phyloP scores from a whole-genome alignment of 2,888 invertebrate genomes.

The Spodoptera exigua region DNA sequence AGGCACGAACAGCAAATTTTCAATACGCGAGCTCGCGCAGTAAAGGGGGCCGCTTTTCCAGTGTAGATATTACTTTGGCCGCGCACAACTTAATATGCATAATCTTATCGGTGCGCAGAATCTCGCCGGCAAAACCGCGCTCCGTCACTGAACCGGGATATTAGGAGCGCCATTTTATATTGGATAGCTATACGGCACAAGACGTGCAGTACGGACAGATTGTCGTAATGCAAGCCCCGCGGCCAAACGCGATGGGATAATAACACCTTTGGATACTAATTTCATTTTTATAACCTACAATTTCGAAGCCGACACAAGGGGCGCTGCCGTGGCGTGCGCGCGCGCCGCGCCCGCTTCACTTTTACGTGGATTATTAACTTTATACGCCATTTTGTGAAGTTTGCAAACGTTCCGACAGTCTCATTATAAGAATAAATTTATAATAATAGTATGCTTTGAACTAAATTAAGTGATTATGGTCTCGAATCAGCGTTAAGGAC shows the following conservation, averaged over 20 bases:
- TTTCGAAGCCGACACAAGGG: conserved; percentile 89
- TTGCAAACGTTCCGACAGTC: conserved; percentile 86
- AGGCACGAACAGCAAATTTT: conserved; percentile 80
- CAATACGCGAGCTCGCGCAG: conserved; percentile 73
- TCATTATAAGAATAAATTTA: conserved; percentile 86
- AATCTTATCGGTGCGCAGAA: conserved; percentile 88
- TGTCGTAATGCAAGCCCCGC: conserved; percentile 89
- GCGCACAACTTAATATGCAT: conserved; percentile 89
- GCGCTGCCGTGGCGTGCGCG: conserved; percentile 88
- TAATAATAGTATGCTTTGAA: conserved; percentile 85
- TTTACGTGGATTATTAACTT: conserved; percentile 88
- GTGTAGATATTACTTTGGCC: conserved; percentile 87
- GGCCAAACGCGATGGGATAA: conserved; percentile 90
- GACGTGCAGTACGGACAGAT: conserved; percentile 90
- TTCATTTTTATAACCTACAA: conserved; percentile 90
- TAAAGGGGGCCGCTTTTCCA: conserved; percentile 82
- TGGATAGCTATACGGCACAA: conserved; percentile 89
- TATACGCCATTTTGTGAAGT: conserved; percentile 88
- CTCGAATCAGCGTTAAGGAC: conserved; percentile 82
- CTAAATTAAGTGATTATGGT: conserved; percentile 88
- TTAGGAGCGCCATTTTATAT: conserved; percentile 90
- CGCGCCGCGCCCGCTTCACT: conserved; percentile 80
- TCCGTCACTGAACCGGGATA: conserved; percentile 87
- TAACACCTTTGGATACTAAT: conserved; percentile 89
- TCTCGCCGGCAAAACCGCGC: conserved; percentile 84